Percentiles rank a stretch among this genome's conserved stretches.
phyloP scores from a whole-genome alignment of 2,888 invertebrate species.

The Drosophila affinis region DNA sequence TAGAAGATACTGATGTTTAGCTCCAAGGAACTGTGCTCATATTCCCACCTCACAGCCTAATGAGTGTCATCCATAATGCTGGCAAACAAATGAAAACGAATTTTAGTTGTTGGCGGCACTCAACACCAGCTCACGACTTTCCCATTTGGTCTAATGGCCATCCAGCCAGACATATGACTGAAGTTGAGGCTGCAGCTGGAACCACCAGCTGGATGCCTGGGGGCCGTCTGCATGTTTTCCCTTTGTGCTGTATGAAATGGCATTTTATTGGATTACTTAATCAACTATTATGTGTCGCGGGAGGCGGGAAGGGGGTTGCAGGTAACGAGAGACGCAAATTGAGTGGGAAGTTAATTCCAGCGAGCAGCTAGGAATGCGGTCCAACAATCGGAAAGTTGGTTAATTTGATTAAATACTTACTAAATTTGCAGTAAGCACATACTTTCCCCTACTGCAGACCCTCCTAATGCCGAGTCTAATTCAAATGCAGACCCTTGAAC shows the following conservation, averaged over 20 bases:
- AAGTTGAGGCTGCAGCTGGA: constrained; percentile 1
- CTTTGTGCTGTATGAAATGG: constrained; percentile 50
- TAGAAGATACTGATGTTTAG: background rate
- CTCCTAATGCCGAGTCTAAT: constrained; percentile 17
- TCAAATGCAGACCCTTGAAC: constrained; percentile 36
- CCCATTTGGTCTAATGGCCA: constrained; percentile 65
- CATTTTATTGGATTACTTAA: constrained; percentile 72
- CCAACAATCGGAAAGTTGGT: background rate
- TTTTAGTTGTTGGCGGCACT: constrained; percentile 56
- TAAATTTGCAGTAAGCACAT: background rate
- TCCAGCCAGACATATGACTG: constrained; percentile 50
- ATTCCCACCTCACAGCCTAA: constrained; percentile 16
- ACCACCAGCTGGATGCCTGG: background rate
- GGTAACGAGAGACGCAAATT: constrained; percentile 20
- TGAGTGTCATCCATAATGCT: constrained; percentile 46
- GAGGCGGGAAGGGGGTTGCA: background rate
- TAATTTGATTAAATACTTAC: background rate
- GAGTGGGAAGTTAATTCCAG: background rate
- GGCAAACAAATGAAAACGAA: constrained; percentile 60
- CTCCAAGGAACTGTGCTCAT: background rate
- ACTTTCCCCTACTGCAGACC: background rate
- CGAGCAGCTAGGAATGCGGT: background rate
- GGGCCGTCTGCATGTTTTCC: constrained; percentile 30
- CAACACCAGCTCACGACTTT: constrained; percentile 71
- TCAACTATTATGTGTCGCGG: constrained; percentile 39